These are phyloP conservation scores for Petaurus breviceps DNA, from an alignment of 2,113 vertebrate species.

Conservation along the genomic window DNA sequence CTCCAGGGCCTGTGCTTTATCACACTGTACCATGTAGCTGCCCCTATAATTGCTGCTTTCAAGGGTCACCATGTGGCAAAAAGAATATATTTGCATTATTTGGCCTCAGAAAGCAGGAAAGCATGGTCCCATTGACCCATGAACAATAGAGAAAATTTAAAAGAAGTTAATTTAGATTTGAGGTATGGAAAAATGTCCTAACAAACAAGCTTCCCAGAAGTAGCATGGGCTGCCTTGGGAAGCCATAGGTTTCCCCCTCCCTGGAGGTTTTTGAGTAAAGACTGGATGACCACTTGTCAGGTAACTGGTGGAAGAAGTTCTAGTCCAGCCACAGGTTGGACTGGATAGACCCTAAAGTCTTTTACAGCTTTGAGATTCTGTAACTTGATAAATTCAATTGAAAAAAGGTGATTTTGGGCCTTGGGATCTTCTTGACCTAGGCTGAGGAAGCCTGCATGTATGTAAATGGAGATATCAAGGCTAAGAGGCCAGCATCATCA, in stretches of 20 bases:
- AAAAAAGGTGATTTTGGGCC: background rate
- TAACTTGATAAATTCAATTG: background rate
- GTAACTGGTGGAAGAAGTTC: background rate
- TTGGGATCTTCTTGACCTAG: background rate
- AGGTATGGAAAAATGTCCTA: background rate
- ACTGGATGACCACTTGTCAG: background rate
- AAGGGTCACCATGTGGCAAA: background rate
- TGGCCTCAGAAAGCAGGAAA: background rate
- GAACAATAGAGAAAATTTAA: background rate
- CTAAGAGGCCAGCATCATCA: background rate
- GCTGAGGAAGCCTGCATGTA: background rate
- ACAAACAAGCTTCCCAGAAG: background rate
- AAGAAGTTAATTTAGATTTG: background rate
- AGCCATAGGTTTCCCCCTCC: background rate
- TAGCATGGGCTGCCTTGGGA: background rate
- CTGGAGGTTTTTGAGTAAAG: background rate
- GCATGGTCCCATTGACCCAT: background rate
- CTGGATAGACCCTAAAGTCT: background rate
- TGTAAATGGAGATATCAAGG: background rate
- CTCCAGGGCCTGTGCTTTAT: no score
- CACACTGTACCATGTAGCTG: background rate
- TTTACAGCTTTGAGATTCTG: background rate
- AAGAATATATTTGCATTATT: background rate
- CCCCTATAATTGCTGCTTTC: background rate
- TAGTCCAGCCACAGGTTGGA: background rate